Conservation (phyloP, 2,113 vertebrate species). For the Vanacampus margaritifer region DNA sequence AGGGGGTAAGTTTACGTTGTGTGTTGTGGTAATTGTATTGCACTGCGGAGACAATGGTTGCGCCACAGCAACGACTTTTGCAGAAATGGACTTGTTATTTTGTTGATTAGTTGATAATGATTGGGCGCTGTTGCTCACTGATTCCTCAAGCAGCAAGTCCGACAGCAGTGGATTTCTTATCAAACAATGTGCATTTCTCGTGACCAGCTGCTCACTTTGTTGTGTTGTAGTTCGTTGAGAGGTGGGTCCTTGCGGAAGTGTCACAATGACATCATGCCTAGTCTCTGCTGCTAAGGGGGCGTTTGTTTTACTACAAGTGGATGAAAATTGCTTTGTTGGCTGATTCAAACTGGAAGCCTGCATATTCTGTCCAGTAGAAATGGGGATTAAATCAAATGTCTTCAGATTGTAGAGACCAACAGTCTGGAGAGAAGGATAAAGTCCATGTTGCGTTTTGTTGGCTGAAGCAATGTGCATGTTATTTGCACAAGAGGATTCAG, state of each 20-base stretch:
- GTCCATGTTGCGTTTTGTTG: neutral
- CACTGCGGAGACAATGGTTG: conserved; percentile 38
- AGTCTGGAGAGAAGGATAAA: accelerated
- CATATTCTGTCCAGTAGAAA: neutral
- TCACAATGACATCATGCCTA: neutral
- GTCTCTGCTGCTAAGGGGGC: neutral
- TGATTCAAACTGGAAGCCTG: neutral
- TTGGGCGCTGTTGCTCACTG: neutral
- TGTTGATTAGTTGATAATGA: neutral
- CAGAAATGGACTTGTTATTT: conserved; percentile 2
- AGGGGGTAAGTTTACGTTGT: neutral
- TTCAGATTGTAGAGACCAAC: neutral
- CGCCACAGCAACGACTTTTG: conserved; percentile 57
- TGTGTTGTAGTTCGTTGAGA: neutral
- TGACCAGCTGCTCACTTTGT: neutral
- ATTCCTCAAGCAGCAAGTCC: neutral
- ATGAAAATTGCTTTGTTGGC: neutral
- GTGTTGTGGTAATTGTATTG: neutral
- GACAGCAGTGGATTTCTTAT: neutral
- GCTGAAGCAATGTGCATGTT: conserved; percentile 2
- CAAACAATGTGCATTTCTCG: neutral
- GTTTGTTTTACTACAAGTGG: neutral
- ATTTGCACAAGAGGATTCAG: neutral
- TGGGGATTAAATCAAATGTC: neutral
- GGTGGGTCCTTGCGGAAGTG: conserved; percentile 1